phyloP scores from a whole-genome alignment of 1,140 invertebrate species.

The Thaumatotibia leucotreta region DNA sequence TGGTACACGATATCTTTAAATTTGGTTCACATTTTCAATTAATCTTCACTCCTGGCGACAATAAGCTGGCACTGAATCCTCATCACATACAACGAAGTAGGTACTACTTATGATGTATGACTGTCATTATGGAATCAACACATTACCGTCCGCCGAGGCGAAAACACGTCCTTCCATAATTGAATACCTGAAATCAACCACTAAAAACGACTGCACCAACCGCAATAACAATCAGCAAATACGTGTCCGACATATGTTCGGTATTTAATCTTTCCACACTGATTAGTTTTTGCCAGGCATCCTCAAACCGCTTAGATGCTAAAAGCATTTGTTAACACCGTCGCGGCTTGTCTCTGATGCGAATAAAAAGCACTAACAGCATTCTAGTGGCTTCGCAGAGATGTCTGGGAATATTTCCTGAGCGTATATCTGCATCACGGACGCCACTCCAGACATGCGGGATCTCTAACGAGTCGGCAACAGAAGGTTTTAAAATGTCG shows the following conservation, averaged over 20 bases:
- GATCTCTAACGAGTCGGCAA: constrained; percentile 45
- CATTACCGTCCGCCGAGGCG: constrained; percentile 38
- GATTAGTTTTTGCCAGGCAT: constrained; percentile 2
- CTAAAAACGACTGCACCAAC: not conserved
- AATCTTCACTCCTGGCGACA: not conserved
- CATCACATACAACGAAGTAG: not conserved
- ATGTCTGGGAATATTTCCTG: constrained; percentile 32
- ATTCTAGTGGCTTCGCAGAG: constrained; percentile 34
- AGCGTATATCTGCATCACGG: constrained; percentile 23
- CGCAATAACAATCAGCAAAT: not conserved
- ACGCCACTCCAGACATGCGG: constrained; percentile 35
- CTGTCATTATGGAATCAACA: constrained; percentile 60
- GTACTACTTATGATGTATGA: constrained; percentile 41
- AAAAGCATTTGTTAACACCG: constrained; percentile 46
- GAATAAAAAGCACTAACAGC: constrained; percentile 37
- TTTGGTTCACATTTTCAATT: no score
- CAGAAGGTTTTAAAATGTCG: constrained; percentile 33
- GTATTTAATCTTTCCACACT: constrained; percentile 8
- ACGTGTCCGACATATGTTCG: not conserved
- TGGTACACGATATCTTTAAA: no score
- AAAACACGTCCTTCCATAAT: constrained; percentile 51
- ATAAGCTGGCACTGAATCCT: not conserved
- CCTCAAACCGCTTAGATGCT: not conserved
- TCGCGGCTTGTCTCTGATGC: constrained; percentile 31
- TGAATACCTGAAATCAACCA: constrained; percentile 44